A percentile compares a stretch with the other conserved stretches of the same genome.
phyloP scores from a whole-genome alignment of 2,888 invertebrate species.

The Acanthoscelides obtectus region DNA sequence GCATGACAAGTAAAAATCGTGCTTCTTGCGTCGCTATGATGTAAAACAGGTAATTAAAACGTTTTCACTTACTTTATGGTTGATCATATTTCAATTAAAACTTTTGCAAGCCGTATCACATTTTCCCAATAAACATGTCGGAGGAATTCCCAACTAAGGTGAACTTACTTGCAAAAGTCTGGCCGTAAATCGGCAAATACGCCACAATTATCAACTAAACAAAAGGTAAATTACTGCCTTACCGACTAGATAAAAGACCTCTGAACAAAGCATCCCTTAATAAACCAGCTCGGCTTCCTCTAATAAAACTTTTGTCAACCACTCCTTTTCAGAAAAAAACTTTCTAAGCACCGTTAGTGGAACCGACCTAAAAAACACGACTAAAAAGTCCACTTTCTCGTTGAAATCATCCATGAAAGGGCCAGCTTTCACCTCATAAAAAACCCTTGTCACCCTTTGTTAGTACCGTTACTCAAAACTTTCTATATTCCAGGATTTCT shows the following conservation, averaged over 20 bases:
- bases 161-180: background rate
- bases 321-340: background rate
- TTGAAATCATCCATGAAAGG: background rate
- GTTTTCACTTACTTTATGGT: too few species aligned
- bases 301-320: background rate
- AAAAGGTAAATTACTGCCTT: background rate
- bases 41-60: too few species aligned
- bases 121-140: background rate
- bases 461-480: conserved; percentile 12
- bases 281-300: background rate
- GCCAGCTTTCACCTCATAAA: background rate
- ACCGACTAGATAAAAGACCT: background rate
- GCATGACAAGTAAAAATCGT: too few species aligned
- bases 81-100: background rate
- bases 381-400: background rate
- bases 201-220: background rate
- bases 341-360: background rate
- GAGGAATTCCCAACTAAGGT: background rate
- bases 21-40: too few species aligned
- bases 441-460: conserved; percentile 15
- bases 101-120: background rate
- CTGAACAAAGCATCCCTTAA: background rate
- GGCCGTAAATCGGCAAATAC: background rate
- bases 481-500: conserved; percentile 6
- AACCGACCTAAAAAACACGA: background rate